These are phyloP conservation scores for Alces alces DNA, from an alignment of 2,113 vertebrate genomes.

Conservation along the genomic window DNA sequence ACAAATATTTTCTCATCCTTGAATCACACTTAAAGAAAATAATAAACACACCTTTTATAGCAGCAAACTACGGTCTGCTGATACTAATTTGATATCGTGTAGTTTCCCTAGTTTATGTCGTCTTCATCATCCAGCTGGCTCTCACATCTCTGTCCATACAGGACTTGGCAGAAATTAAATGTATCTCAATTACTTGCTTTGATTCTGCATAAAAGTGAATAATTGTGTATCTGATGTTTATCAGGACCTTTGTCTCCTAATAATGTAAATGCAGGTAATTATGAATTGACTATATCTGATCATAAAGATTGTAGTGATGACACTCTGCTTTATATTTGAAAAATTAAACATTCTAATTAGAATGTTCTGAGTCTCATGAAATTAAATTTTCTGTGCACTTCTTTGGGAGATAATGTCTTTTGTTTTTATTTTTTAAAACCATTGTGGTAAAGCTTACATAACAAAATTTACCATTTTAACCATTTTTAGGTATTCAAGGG, in stretches of 20 bases:
- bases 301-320: background rate
- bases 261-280: background rate
- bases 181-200: background rate
- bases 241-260: background rate
- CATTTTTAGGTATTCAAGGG: background rate
- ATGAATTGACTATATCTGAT: background rate
- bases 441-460: background rate
- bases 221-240: background rate
- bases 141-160: background rate
- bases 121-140: background rate
- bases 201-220: background rate
- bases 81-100: background rate
- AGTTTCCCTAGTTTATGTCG: background rate
- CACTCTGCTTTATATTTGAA: background rate
- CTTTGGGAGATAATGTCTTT: constrained; percentile 1
- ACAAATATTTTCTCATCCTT: background rate
- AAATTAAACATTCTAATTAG: constrained; percentile 13
- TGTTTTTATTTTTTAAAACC: background rate
- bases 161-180: background rate
- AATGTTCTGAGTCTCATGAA: background rate
- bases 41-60: background rate
- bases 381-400: constrained; percentile 25
- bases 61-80: background rate
- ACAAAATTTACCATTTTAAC: background rate
- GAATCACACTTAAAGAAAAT: background rate